Evolutionary conservation across 2,888 invertebrate genomes (phyloP).

Genomic region (Cantharis nigra): DNA sequence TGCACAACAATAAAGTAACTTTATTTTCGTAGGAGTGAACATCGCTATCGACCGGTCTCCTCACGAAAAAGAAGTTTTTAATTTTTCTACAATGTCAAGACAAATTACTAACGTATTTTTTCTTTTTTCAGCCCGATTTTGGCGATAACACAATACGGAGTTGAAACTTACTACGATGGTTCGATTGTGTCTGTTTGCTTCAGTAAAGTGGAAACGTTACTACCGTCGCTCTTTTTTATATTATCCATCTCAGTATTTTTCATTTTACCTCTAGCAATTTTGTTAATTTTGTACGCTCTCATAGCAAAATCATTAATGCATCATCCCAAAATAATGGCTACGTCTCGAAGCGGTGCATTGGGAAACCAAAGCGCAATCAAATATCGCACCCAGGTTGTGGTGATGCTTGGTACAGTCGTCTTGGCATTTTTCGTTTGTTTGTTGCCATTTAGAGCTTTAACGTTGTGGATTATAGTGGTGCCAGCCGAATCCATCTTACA

Average conservation of each 20-base stretch:
- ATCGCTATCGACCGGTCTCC: not conserved
- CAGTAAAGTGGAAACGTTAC: slow-evolving; percentile 77
- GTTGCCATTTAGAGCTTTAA: slow-evolving; percentile 85
- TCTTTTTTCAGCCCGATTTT: slow-evolving; percentile 76
- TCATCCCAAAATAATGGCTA: slow-evolving; percentile 70
- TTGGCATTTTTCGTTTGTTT: slow-evolving; percentile 89
- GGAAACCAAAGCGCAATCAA: slow-evolving; percentile 64
- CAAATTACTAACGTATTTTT: not conserved
- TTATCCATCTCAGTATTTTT: slow-evolving; percentile 83
- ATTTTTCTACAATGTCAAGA: not conserved
- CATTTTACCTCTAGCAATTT: slow-evolving; percentile 78
- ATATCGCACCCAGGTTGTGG: slow-evolving; percentile 80
- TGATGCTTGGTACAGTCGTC: slow-evolving; percentile 89
- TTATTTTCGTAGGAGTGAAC: not conserved
- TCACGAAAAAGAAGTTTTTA: not conserved
- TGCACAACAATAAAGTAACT: not conserved
- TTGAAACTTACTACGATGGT: slow-evolving; percentile 74
- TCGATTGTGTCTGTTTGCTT: slow-evolving; percentile 76
- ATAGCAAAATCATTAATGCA: slow-evolving; percentile 86
- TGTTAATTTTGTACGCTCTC: slow-evolving; percentile 81
- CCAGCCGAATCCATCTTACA: slow-evolving; percentile 65
- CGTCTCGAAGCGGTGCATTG: slow-evolving; percentile 59
- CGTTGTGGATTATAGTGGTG: slow-evolving; percentile 83
- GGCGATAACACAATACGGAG: slow-evolving; percentile 75
- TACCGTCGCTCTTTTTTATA: slow-evolving; percentile 81